Conservation (phyloP, 1,140 invertebrate genomes). For the Penaeus chinensis region DNA sequence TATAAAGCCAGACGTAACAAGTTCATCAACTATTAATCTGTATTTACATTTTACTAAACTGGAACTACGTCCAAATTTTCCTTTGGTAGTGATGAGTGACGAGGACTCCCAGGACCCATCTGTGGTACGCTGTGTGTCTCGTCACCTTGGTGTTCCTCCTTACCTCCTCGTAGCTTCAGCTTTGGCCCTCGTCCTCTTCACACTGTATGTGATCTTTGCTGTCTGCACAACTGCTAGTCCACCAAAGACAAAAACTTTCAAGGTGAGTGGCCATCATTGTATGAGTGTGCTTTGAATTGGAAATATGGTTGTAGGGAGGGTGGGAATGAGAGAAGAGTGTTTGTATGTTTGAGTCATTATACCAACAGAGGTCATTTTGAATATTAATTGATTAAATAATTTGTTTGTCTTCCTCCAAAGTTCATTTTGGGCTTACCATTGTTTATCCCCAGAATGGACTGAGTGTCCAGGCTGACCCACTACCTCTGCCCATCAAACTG, state of each 20-base stretch:
- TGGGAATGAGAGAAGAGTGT: too few relatives aligned
- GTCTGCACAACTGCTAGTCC: constrained; percentile 35
- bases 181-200: constrained; percentile 32
- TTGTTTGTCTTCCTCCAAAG: neutral
- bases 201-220: constrained; percentile 42
- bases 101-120: constrained; percentile 15
- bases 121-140: constrained; percentile 40
- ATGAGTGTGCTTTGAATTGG: neutral
- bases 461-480: constrained; percentile 35
- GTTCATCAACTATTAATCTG: too few relatives aligned
- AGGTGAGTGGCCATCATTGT: constrained; percentile 4
- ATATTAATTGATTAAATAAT: neutral
- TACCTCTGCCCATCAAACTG: constrained; percentile 57
- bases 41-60: neutral
- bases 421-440: neutral
- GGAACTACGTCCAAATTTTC: neutral
- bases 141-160: constrained; percentile 43
- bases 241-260: constrained; percentile 38
- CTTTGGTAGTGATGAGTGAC: neutral
- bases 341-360: too few relatives aligned
- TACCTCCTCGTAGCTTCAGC: constrained; percentile 41
- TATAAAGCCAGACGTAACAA: too few relatives aligned
- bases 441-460: constrained; percentile 14
- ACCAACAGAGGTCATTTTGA: too few relatives aligned
- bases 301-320: neutral